Evolutionary conservation across 35 echinoderm and acorn worm species (phyloP).

Genomic region (Diadema setosum): DNA sequence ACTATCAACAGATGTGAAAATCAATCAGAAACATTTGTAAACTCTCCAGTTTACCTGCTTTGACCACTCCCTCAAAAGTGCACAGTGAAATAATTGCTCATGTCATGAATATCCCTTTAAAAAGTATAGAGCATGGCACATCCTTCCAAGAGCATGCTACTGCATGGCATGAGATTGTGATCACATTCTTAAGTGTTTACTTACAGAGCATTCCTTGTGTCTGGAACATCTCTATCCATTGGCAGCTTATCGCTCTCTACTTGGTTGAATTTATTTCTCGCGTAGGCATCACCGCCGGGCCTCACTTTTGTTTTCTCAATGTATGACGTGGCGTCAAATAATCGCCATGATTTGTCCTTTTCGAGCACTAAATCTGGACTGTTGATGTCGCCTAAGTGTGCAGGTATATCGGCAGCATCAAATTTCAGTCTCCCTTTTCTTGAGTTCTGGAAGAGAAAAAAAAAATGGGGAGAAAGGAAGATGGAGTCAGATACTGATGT

Average conservation of each 20-base stretch:
- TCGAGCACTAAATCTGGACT: not conserved
- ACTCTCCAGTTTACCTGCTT: too few species aligned
- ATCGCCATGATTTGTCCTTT: slow-evolving; percentile 61
- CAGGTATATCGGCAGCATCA: slow-evolving; percentile 9
- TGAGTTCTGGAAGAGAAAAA: slow-evolving; percentile 11
- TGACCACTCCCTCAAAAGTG: too few species aligned
- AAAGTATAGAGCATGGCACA: too few species aligned
- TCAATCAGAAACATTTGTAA: too few species aligned
- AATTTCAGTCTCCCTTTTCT: slow-evolving; percentile 63
- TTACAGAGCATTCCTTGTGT: slow-evolving; percentile 92
- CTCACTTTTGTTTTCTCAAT: slow-evolving; percentile 83
- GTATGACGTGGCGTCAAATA: slow-evolving; percentile 72
- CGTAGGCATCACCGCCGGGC: slow-evolving; percentile 84
- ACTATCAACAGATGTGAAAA: too few species aligned
- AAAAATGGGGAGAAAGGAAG: not conserved
- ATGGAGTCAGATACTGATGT: too few species aligned
- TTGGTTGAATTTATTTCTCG: slow-evolving; percentile 99
- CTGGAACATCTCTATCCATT: slow-evolving; percentile 83
- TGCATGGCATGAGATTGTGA: too few species aligned
- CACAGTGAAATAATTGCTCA: too few species aligned
- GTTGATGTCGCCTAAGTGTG: slow-evolving; percentile 3
- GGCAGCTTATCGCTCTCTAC: slow-evolving; percentile 87
- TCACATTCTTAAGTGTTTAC: too few species aligned
- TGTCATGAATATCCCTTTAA: too few species aligned
- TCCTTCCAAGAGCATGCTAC: too few species aligned